Evolutionary conservation across 2,797 vertebrate genomes (phyloP).

Genomic region (Sebastes iracundus): DNA sequence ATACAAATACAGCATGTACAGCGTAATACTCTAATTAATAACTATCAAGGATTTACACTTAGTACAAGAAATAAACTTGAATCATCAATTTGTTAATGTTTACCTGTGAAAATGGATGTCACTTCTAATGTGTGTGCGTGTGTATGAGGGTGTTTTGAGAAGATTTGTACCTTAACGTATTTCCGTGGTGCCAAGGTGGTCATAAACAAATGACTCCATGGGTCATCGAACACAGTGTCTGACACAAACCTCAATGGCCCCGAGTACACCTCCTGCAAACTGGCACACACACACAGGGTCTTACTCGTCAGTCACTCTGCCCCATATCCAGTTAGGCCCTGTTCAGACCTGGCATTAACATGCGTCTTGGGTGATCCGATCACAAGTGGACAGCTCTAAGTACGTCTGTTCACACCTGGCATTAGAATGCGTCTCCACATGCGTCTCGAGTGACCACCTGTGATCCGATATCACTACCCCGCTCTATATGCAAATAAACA

Average conservation of each 20-base stretch:
- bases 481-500: too few relatives aligned
- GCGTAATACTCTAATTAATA: not conserved
- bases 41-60: not conserved
- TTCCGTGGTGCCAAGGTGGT: constrained; percentile 84
- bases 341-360: too few relatives aligned
- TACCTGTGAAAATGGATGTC: not conserved
- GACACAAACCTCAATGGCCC: constrained; percentile 87
- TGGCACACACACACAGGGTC: constrained; percentile 57
- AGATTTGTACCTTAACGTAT: constrained; percentile 89
- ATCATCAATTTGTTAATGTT: not conserved
- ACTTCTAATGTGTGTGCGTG: not conserved
- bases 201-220: constrained; percentile 91
- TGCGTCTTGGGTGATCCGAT: too few relatives aligned
- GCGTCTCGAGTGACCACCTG: too few relatives aligned
- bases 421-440: too few relatives aligned
- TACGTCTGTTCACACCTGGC: too few relatives aligned
- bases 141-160: not conserved
- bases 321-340: not conserved
- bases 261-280: constrained; percentile 95
- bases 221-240: constrained; percentile 90
- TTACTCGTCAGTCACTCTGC: not conserved
- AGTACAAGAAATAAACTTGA: not conserved
- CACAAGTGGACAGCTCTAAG: fast-evolving
- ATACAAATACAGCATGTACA: not conserved
- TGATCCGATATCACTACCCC: too few relatives aligned